These are phyloP conservation scores for Ambastaia sidthimunki DNA, from an alignment of 2,797 vertebrate species.

Conservation along the genomic window DNA sequence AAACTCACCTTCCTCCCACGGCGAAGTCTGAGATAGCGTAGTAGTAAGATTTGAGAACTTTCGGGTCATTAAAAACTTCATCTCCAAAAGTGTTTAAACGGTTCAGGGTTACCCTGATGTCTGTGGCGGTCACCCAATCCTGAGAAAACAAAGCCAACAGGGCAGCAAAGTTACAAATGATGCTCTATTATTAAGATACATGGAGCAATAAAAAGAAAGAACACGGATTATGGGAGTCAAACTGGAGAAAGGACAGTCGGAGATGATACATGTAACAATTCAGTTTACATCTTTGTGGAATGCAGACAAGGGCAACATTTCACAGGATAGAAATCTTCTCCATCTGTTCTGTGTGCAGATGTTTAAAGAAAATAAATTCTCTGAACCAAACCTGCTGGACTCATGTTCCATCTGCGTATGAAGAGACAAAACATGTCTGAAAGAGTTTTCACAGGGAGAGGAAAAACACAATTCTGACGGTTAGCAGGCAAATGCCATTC, in stretches of 20 bases:
- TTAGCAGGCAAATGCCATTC: not conserved
- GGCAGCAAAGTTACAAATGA: not conserved
- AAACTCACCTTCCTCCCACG: constrained; percentile 92
- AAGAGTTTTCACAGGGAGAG: constrained; percentile 8
- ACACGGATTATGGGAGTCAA: not conserved
- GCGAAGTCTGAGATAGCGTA: constrained; percentile 99
- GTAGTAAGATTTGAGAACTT: constrained; percentile 98
- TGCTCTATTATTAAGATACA: not conserved
- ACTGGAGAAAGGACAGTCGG: not conserved
- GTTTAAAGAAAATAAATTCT: constrained; percentile 52
- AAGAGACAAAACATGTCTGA: constrained; percentile 11
- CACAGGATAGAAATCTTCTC: not conserved
- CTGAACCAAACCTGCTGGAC: constrained; percentile 29
- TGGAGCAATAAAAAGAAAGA: not conserved
- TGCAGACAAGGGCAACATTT: constrained; percentile 12
- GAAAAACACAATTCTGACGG: not conserved
- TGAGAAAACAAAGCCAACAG: constrained; percentile 64
- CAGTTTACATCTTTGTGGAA: not conserved
- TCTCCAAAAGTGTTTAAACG: constrained; percentile 98
- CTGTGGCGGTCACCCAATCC: constrained; percentile 98
- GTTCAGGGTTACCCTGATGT: constrained; percentile 95
- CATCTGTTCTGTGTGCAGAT: constrained; percentile 29
- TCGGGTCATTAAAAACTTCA: constrained; percentile 97
- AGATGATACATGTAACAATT: constrained; percentile 2
- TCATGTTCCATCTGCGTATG: not conserved